Evolutionary conservation across 2,797 vertebrate genomes (phyloP).

Genomic region (Spinibarbus caldwelli): DNA sequence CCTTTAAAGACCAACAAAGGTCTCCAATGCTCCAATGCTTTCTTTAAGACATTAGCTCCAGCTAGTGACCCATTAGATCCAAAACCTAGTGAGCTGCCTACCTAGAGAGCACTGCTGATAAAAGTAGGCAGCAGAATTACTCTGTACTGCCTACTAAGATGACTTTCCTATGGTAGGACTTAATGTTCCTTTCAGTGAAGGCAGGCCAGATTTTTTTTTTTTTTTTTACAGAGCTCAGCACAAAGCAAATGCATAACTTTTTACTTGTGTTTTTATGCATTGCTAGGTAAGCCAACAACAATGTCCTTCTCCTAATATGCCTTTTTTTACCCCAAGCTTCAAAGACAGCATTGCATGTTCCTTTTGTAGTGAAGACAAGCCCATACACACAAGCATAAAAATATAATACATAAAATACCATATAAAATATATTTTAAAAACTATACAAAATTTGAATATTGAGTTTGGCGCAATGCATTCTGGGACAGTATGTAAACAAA

Average conservation of each 20-base stretch:
- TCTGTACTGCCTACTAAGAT: background rate
- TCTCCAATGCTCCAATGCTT: background rate
- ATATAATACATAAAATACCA: background rate
- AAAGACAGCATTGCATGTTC: background rate
- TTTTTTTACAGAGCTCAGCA: background rate
- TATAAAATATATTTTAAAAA: background rate
- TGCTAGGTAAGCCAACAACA: no score
- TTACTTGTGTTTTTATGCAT: background rate
- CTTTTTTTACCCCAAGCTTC: background rate
- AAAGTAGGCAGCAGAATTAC: background rate
- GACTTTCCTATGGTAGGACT: background rate
- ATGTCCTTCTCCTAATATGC: no score
- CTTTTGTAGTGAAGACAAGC: background rate
- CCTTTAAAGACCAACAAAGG: slow-evolving; percentile 7
- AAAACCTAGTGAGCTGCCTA: background rate
- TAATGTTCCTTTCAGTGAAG: background rate
- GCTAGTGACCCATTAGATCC: background rate
- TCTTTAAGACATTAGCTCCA: slow-evolving; percentile 9
- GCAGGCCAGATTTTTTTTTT: background rate
- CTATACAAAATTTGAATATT: background rate
- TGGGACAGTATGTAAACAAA: no score
- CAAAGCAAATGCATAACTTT: background rate
- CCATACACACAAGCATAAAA: background rate
- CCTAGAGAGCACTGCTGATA: background rate
- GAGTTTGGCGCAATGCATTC: no score